Base-by-base conservation (phyloP, 2,797 vertebrate species). In the Pangasius larnaudii region DNA sequence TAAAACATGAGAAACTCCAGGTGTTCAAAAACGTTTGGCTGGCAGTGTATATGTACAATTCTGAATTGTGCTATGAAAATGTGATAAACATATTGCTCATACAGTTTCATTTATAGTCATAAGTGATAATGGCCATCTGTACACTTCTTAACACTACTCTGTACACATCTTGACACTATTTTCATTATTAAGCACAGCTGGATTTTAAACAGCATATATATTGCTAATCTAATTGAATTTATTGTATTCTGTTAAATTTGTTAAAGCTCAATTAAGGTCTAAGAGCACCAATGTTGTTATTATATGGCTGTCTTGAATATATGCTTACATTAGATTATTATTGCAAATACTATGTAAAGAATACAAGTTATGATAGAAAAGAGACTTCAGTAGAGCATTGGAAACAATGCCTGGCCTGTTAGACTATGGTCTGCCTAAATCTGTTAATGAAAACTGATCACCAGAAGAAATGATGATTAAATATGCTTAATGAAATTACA, bases 261-360 rank as follows among this genome's bases (percentile, higher is more conserved):
- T 77, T 67, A 53, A 85, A 85, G 63, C 75, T 72, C 78, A 36
- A 59, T 79, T 13, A 85, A 80, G n/a, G 49, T 42, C 30, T 74
- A 65, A 16, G 65, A 75, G 67, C 88, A 89, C 88, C 88, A 86
- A 19, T 39, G 39, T 86, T 82, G 36, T 61, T 24, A 81, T 42
- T 74, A 83, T 24, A 36, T 81, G 56, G 49, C 42, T 65, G 27
- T 33, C 22, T 58, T 74, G 42, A 75, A 74, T 63, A 27, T 33
- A 18, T 72, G 75, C 22, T 56, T 53, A 33, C 30, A 65, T 74
- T 42, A 81, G 7, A 85, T 61, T 16, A 65, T 39, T 71, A 79
- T 39, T 72, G 49, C 19, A 59, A 72, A 46, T 71, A 42, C 63
- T 72, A 88, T 36, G 27, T 39, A 72, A 78, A 83, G 79, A 69